Evolutionary conservation across 2,888 invertebrate genomes (phyloP).

Genomic region (Drosophila recens): DNA sequence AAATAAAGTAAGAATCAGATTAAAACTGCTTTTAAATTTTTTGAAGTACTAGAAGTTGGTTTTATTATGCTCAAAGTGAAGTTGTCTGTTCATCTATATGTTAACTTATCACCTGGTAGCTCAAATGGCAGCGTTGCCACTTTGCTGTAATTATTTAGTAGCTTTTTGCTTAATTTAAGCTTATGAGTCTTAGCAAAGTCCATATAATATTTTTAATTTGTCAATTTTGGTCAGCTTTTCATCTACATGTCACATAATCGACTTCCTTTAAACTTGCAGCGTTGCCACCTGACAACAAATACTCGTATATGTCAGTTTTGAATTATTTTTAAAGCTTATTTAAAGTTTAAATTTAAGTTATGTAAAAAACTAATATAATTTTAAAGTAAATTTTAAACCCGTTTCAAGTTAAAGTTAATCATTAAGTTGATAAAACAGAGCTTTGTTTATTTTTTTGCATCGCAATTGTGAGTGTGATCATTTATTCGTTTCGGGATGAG

Average conservation of each 20-base stretch:
- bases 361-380: neutral
- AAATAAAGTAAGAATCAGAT: neutral
- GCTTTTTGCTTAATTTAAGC: neutral
- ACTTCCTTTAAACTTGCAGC: neutral
- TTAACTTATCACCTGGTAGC: neutral
- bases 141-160: neutral
- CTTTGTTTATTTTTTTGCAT: neutral
- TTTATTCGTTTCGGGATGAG: constrained; percentile 5
- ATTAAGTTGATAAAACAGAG: neutral
- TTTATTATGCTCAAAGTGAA: neutral
- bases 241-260: neutral
- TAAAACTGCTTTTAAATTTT: neutral
- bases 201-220: too few relatives aligned
- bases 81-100: neutral
- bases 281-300: neutral
- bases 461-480: constrained; percentile 1
- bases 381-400: neutral
- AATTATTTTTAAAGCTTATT: neutral
- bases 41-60: neutral
- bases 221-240: neutral
- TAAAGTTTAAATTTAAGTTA: neutral
- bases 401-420: neutral
- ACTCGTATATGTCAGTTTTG: neutral
- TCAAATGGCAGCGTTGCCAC: constrained; percentile 2
- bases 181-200: too few relatives aligned